These are phyloP conservation scores for Epinotia demarniana DNA, from an alignment of 2,888 invertebrate species.

Conservation along the genomic window DNA sequence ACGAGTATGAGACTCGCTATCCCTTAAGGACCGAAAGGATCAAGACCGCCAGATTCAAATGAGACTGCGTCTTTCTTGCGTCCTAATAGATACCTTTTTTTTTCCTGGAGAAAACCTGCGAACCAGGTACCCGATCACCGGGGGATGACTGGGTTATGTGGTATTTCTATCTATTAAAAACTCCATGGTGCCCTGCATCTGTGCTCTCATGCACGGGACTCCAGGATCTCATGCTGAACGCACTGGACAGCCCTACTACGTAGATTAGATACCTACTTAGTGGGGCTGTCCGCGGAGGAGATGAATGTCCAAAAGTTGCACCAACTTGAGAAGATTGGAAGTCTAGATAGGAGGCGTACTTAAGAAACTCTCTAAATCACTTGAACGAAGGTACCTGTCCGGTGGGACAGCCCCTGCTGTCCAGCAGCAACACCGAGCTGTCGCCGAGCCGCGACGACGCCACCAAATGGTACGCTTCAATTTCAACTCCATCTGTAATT, in stretches of 20 bases:
- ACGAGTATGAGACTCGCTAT: background rate
- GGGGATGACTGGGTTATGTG: no score
- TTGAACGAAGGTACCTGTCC: slow-evolving; percentile 78
- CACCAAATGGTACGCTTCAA: slow-evolving; percentile 91
- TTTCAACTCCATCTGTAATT: slow-evolving; percentile 78
- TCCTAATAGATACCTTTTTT: no score
- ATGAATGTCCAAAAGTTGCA: background rate
- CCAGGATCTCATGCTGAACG: no score
- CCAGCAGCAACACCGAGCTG: slow-evolving; percentile 89
- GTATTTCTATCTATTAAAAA: no score
- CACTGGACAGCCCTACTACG: no score
- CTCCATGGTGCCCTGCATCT: no score
- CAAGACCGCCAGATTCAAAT: background rate
- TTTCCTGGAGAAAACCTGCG: no score
- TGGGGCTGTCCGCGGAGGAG: background rate
- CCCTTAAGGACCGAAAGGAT: background rate
- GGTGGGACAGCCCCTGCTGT: slow-evolving; percentile 92
- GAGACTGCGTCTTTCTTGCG: background rate
- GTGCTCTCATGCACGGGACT: no score
- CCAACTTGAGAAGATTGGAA: background rate
- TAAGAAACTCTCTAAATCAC: background rate
- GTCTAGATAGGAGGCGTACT: background rate
- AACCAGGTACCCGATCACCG: no score
- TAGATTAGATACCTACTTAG: background rate
- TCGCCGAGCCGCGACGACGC: slow-evolving; percentile 91